These are phyloP conservation scores for Euproctis similis DNA, from an alignment of 2,888 invertebrate species.

Conservation along the genomic window DNA sequence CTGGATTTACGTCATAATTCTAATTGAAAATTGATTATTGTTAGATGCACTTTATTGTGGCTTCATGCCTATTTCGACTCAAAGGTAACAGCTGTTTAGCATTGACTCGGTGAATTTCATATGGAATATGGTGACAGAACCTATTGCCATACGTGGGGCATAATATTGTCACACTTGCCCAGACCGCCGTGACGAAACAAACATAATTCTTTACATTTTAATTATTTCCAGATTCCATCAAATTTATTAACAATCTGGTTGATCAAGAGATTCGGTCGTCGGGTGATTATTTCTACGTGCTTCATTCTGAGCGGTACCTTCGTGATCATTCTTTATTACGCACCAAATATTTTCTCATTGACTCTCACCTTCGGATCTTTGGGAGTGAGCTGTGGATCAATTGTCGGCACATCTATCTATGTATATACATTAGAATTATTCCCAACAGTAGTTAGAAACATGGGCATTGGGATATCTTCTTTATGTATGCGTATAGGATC, in stretches of 20 bases:
- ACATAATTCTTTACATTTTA: too few relatives aligned
- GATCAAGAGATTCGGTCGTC: conserved; percentile 80
- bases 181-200: too few relatives aligned
- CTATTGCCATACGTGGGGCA: too few relatives aligned
- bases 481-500: conserved; percentile 89
- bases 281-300: conserved; percentile 74
- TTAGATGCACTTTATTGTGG: too few relatives aligned
- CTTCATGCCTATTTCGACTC: too few relatives aligned
- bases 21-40: too few relatives aligned
- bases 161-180: too few relatives aligned
- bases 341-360: conserved; percentile 68
- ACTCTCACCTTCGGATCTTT: conserved; percentile 79
- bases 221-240: conserved; percentile 76
- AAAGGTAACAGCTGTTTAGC: too few relatives aligned
- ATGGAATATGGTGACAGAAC: too few relatives aligned
- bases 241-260: conserved; percentile 68
- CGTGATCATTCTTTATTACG: conserved; percentile 76
- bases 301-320: conserved; percentile 77
- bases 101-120: too few relatives aligned
- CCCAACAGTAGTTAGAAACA: conserved; percentile 91
- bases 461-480: conserved; percentile 88
- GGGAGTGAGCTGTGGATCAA: conserved; percentile 86
- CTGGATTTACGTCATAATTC: too few relatives aligned
- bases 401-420: conserved; percentile 88
- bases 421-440: conserved; percentile 91